phyloP scores from a whole-genome alignment of 1,140 invertebrate species.

The Manduca sexta region DNA sequence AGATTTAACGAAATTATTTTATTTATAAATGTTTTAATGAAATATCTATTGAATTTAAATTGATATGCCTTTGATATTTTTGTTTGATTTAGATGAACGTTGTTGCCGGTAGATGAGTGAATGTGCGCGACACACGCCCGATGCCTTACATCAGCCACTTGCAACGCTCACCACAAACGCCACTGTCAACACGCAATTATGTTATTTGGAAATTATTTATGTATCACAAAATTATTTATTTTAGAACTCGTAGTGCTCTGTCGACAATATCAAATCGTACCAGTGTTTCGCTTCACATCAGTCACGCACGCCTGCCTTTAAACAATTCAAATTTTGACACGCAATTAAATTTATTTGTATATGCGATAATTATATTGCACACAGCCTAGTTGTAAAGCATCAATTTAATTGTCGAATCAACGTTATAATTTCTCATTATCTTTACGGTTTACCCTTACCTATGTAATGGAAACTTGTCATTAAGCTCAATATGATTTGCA shows the following conservation, averaged over 20 bases:
- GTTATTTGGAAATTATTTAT: constrained; percentile 51
- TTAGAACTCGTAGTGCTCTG: constrained; percentile 36
- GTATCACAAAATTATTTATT: constrained; percentile 52
- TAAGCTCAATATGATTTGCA: no score
- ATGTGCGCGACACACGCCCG: background rate
- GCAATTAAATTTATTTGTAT: background rate
- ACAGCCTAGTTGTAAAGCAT: background rate
- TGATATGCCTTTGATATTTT: no score
- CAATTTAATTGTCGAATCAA: no score
- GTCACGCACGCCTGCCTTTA: constrained; percentile 5
- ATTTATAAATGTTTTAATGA: no score
- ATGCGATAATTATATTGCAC: background rate
- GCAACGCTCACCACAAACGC: constrained; percentile 14
- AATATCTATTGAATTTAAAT: no score
- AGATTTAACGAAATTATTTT: no score
- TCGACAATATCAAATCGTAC: constrained; percentile 30
- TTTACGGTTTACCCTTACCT: no score
- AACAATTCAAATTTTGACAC: background rate
- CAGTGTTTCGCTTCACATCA: constrained; percentile 41
- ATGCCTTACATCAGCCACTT: constrained; percentile 7
- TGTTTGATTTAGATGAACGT: no score
- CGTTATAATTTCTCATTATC: no score
- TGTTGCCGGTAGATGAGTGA: no score
- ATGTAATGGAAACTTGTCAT: no score
- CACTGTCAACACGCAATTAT: constrained; percentile 40